Evolutionary conservation across 2,113 vertebrate genomes (phyloP).

Genomic region (Antidorcas marsupialis): DNA sequence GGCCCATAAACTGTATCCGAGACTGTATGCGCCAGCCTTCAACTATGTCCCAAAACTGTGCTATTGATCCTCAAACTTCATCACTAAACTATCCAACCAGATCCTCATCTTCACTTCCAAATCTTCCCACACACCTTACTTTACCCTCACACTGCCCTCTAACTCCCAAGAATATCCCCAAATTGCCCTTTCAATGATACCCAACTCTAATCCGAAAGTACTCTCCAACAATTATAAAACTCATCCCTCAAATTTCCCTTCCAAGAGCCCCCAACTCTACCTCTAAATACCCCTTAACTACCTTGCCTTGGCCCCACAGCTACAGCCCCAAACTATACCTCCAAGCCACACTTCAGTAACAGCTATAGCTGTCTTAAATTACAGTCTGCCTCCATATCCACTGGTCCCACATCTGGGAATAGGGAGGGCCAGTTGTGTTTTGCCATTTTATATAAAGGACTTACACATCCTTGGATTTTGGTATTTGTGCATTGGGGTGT

Average conservation of each 20-base stretch:
- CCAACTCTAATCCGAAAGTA: neutral
- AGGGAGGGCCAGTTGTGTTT: neutral
- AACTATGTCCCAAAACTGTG: neutral
- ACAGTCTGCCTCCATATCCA: neutral
- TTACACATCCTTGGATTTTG: neutral
- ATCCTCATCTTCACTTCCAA: neutral
- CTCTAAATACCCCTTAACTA: neutral
- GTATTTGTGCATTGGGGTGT: neutral
- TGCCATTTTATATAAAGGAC: neutral
- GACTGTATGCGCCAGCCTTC: neutral
- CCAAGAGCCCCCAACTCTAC: neutral
- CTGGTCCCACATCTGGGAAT: neutral
- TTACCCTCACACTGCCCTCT: neutral
- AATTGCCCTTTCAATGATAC: neutral
- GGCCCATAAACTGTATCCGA: neutral
- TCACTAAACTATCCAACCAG: neutral
- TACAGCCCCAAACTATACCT: neutral
- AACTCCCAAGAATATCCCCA: neutral
- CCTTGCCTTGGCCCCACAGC: neutral
- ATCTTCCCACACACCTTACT: neutral
- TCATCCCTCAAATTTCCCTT: neutral
- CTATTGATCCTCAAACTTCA: neutral
- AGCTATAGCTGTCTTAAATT: neutral
- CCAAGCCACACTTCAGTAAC: slow-evolving; percentile 6
- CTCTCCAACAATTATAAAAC: neutral